Evolutionary conservation across 1,140 invertebrate genomes (phyloP).

Genomic region (Microplitis mediator): DNA sequence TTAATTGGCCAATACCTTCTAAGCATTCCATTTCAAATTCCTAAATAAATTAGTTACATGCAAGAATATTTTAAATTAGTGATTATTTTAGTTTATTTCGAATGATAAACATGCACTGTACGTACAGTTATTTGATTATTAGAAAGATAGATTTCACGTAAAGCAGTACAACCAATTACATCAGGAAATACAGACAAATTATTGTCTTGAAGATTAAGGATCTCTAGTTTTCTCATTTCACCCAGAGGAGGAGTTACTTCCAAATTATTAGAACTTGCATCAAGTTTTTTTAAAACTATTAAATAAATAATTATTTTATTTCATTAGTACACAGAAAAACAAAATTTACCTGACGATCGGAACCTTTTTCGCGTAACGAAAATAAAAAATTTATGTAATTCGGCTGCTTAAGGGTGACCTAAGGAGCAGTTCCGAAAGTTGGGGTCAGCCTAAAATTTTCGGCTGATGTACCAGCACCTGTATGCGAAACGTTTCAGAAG

Average conservation of each 20-base stretch:
- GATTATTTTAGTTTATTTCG: not conserved
- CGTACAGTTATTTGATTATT: conserved; percentile 79
- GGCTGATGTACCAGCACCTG: too few relatives aligned
- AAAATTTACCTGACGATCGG: not conserved
- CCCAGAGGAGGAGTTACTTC: conserved; percentile 75
- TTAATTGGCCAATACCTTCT: conserved; percentile 72
- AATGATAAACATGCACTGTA: conserved; percentile 29
- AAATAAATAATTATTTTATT: too few relatives aligned
- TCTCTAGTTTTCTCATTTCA: conserved; percentile 79
- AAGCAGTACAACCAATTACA: conserved; percentile 70
- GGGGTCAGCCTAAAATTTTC: too few relatives aligned
- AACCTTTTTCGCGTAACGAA: too few relatives aligned
- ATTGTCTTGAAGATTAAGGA: conserved; percentile 80
- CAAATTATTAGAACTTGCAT: conserved; percentile 67
- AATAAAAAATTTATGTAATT: too few relatives aligned
- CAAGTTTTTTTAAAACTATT: conserved; percentile 65
- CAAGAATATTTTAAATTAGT: not conserved
- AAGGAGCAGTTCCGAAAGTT: too few relatives aligned
- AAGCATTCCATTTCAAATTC: conserved; percentile 70
- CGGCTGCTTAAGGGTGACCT: too few relatives aligned
- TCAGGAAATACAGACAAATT: conserved; percentile 70
- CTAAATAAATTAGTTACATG: conserved; percentile 50
- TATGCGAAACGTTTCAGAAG: too few relatives aligned
- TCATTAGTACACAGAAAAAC: too few relatives aligned
- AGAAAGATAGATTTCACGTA: conserved; percentile 79